Evolutionary conservation across 2,797 vertebrate species (phyloP).

Genomic region (Siniperca scherzeri): DNA sequence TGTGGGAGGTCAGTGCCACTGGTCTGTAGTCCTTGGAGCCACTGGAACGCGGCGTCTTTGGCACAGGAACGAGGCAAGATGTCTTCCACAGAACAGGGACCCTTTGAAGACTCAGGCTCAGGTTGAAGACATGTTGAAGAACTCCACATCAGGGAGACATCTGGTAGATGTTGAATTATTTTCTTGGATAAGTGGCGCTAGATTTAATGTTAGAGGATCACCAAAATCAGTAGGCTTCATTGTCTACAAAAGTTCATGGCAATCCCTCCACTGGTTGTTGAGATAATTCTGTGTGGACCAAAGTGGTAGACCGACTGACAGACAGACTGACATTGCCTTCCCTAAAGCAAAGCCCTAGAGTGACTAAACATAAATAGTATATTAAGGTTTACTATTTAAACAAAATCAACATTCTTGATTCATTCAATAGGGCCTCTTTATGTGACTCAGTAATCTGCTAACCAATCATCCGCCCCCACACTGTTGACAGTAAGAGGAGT

Average conservation of each 20-base stretch:
- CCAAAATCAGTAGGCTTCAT: neutral
- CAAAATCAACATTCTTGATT: slow-evolving; percentile 33
- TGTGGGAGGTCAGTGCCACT: no score
- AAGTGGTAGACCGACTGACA: neutral
- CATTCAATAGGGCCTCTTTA: slow-evolving; percentile 20
- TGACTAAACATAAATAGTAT: neutral
- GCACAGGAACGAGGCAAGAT: no score
- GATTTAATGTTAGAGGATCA: neutral
- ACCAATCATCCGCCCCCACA: slow-evolving; percentile 15
- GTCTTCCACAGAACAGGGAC: no score
- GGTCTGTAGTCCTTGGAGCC: no score
- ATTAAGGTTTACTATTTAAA: slow-evolving; percentile 13
- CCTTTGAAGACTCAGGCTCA: no score
- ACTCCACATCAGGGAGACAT: no score
- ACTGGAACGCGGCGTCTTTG: no score
- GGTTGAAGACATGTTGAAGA: no score
- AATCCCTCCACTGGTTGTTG: neutral
- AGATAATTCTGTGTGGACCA: neutral
- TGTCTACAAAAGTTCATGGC: neutral
- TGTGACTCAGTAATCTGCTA: slow-evolving; percentile 39
- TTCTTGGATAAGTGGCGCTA: neutral
- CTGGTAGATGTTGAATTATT: neutral
- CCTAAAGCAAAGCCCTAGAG: neutral
- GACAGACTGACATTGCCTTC: neutral
- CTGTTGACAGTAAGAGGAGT: slow-evolving; percentile 40